These are phyloP conservation scores for Drosophila kanekoi DNA, from an alignment of 2,888 invertebrate species.

Conservation along the genomic window DNA sequence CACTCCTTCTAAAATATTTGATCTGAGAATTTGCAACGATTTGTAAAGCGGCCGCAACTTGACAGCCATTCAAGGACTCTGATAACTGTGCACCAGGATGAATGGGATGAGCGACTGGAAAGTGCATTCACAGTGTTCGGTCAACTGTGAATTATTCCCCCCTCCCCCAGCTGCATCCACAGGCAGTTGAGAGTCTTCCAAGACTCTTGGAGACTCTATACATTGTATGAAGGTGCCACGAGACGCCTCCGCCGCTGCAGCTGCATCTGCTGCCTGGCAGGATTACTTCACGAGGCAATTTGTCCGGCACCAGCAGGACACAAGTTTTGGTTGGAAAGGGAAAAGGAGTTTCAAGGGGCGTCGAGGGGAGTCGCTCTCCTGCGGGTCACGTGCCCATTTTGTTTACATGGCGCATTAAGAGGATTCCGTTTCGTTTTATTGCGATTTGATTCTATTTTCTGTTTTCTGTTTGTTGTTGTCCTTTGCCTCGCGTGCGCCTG, in stretches of 20 bases:
- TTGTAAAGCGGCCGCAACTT: conserved; percentile 52
- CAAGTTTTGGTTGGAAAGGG: conserved; percentile 13
- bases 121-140: conserved; percentile 37
- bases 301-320: conserved; percentile 58
- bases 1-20: conserved; percentile 46
- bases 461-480: conserved; percentile 40
- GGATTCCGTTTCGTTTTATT: conserved; percentile 79
- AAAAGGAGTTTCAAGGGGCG: not conserved
- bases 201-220: conserved; percentile 6
- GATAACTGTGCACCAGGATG: conserved; percentile 18
- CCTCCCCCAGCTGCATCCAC: not conserved
- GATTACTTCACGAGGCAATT: conserved; percentile 67
- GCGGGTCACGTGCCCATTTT: conserved; percentile 82
- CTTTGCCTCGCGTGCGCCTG: conserved; percentile 35
- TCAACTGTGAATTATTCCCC: conserved; percentile 55
- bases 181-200: conserved; percentile 9
- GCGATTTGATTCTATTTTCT: conserved; percentile 76
- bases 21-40: conserved; percentile 54
- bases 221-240: conserved; percentile 58
- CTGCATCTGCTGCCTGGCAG: conserved; percentile 47
- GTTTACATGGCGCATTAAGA: conserved; percentile 83
- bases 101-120: conserved; percentile 14
- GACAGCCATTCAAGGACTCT: conserved; percentile 58
- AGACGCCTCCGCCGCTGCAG: conserved; percentile 17
- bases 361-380: conserved; percentile 25